Base-by-base conservation (phyloP, 2,888 invertebrate species). In the Oscheius sp. region DNA sequence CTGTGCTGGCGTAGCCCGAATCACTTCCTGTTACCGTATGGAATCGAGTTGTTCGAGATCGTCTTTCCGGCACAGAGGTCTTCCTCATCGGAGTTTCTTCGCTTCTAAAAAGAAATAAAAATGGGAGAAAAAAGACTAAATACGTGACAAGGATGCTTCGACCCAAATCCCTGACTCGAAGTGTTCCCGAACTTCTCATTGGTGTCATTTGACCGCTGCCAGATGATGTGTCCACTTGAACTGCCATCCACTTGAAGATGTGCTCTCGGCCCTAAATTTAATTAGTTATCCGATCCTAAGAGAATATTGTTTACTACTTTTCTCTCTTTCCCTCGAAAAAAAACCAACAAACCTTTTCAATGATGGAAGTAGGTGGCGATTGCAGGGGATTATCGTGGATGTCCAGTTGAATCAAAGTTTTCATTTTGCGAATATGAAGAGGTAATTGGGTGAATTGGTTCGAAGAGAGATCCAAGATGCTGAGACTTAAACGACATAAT, bases 171-270 rank as follows among this genome's bases (percentile, higher is more conserved):
- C 45, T 29, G 6, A 48, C 68, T 33, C 61, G 33, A 8, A 68
- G 61, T 6, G 68, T 68, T 17, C 33, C 20, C 23, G 45, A 37
- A 34, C 45, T 45, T 17, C 37, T 61, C 57, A 57, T 17, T 12
- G 50, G 55, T 42, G 66, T 33, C 48, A 57, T 27, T 34, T 74
- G 42, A 25, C 69, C 46, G 29, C 70, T 63, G 50, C 48, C 65
- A 37, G 68, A 58, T 64, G 72, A 46, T 10, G 58, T 46, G 34
- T 67, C 66, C n/a, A n/a, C n/a, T n/a, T n/a, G n/a, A n/a, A n/a
- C n/a, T n/a, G n/a, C n/a, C 53, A 76, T 68, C 76, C 76, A 76
- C 61, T 76, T 76, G 71, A 72, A 73, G 34, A 76, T 71, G 57
- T 76, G 76, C 65, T 72, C 72, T 37, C 75, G 70, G 37, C 76